Evolutionary conservation across 2,113 vertebrate species (phyloP), one percentile per base, ranked within the genome.

Genomic region (Myodes glareolus): DNA sequence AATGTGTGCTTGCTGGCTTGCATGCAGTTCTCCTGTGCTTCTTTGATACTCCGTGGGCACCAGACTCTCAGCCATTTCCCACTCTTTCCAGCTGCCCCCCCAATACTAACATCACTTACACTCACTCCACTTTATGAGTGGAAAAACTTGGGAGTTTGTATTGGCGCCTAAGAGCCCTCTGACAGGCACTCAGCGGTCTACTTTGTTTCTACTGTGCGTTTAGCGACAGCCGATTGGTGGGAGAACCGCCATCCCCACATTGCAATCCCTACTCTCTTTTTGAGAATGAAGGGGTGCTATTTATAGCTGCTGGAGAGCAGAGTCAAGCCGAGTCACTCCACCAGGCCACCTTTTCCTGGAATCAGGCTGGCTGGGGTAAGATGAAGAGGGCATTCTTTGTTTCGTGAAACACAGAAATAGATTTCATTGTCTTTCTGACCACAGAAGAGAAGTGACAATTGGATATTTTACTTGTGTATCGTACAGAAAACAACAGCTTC

Each of bases 161-260:
- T 67, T 63, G 36, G 88, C 80, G 90, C 61, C 50, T 45, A 92
- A 78, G 94, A 96, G 90, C 45, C 70, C 58, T 92, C 94, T 63
- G 76, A 86, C 67, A 68, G 76, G 93, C 76, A 90, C 87, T 88
- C 88, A 72, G 75, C 50, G 23, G 61, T 91, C 88, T 1, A 80
- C 50, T 94, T 96, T 82, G 45, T 91, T 96, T 94, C 92, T 89
- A 45, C 70, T 45, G 31, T 92, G 86, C 88, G 50, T 92, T 97
- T 96, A 94, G 88, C 88, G 82, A 68, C 82, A 92, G 91, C 50
- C 95, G 31, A 88, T 31, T 55, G 61, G 85, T 31, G 80, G 36
- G 61, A 87, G 94, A 86, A 94, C 76, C 78, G 80, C 19, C 23
- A 63, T 70, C 90, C 72, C 33, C 45, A 87, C 68, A 52, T 61